phyloP scores from a whole-genome alignment of 2,797 vertebrate species.

The Acanthiza pusilla region DNA sequence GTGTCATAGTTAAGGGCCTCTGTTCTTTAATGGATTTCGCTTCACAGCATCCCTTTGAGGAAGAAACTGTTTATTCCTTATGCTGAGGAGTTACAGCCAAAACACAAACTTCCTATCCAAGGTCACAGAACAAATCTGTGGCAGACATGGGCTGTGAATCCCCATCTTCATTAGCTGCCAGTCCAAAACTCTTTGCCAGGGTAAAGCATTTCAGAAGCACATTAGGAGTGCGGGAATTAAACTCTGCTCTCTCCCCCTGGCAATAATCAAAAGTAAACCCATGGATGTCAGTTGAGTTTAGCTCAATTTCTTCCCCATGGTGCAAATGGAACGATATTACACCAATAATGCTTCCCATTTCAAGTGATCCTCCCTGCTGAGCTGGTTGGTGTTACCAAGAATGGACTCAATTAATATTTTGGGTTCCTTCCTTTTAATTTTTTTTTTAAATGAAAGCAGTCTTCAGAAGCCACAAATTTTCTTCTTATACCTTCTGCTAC shows the following conservation, averaged over 20 bases:
- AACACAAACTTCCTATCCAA: neutral
- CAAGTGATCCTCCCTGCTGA: neutral
- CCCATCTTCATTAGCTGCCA: neutral
- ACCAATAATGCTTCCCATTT: neutral
- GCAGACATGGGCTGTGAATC: neutral
- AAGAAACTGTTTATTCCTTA: neutral
- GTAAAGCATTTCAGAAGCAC: neutral
- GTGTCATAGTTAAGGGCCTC: neutral
- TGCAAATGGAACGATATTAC: neutral
- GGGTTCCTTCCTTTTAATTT: neutral
- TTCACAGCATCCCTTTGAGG: neutral
- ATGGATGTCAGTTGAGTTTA: neutral
- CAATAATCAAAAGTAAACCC: neutral
- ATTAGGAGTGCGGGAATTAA: neutral
- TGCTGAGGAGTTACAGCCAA: neutral
- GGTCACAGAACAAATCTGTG: neutral
- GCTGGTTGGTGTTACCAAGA: neutral
- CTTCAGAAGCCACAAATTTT: neutral
- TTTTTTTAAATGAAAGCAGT: neutral
- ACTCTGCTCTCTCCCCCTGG: neutral
- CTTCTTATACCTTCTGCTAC: neutral
- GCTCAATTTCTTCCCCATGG: neutral
- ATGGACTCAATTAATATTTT: neutral
- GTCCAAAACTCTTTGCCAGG: neutral
- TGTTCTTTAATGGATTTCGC: neutral